These are phyloP conservation scores for Caranx melampygus DNA, from an alignment of 2,113 vertebrate species.

Conservation along the genomic window DNA sequence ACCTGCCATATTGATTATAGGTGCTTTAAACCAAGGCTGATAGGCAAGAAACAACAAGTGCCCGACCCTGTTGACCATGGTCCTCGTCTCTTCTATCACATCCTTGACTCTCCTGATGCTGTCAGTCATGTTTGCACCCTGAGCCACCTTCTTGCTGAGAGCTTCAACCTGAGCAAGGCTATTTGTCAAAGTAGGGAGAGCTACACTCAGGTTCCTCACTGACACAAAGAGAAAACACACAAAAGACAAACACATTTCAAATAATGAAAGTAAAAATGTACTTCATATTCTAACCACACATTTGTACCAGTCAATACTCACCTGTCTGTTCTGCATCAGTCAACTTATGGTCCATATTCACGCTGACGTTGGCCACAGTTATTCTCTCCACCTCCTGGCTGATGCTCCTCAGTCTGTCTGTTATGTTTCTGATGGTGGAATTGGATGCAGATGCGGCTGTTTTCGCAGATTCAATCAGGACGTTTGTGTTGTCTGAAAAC, in stretches of 20 bases:
- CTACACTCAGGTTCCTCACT: constrained; percentile 85
- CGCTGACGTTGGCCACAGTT: constrained; percentile 44
- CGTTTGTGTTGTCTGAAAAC: constrained; percentile 79
- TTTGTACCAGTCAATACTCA: constrained; percentile 38
- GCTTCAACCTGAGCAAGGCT: constrained; percentile 85
- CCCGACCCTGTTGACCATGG: constrained; percentile 87
- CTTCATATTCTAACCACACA: neutral
- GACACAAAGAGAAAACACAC: constrained; percentile 42
- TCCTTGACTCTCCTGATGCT: constrained; percentile 88
- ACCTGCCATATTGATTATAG: neutral
- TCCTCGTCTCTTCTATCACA: constrained; percentile 89
- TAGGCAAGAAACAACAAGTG: neutral
- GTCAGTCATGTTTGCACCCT: constrained; percentile 87
- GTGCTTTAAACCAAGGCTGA: neutral
- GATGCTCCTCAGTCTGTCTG: constrained; percentile 83
- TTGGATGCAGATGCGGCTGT: constrained; percentile 73
- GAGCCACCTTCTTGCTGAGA: constrained; percentile 79
- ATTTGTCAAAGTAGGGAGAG: constrained; percentile 76
- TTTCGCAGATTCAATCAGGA: constrained; percentile 80
- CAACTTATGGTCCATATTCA: constrained; percentile 39
- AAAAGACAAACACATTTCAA: neutral
- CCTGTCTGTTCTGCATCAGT: constrained; percentile 55
- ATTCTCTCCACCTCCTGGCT: constrained; percentile 80
- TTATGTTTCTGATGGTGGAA: constrained; percentile 69
- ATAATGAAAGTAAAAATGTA: neutral